phyloP scores from a whole-genome alignment of 2,113 vertebrate species.

The Megaceryle maxima region DNA sequence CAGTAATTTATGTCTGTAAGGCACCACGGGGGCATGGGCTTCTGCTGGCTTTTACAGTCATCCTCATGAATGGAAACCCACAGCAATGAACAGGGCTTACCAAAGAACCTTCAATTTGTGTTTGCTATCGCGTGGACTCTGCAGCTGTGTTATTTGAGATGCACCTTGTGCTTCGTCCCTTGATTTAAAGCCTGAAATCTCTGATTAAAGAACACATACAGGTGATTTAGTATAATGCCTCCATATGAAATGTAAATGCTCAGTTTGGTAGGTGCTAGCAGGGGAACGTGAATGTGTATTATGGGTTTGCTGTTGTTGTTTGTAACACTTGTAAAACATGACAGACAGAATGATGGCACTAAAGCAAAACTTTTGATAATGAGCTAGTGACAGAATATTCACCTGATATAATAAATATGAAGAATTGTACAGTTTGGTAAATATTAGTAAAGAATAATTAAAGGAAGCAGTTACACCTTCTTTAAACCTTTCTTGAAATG shows the following conservation, averaged over 20 bases:
- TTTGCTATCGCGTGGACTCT: neutral
- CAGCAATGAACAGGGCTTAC: neutral
- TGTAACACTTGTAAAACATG: neutral
- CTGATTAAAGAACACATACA: neutral
- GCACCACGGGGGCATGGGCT: neutral
- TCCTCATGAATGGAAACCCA: neutral
- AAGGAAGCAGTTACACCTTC: neutral
- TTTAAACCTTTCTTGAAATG: neutral
- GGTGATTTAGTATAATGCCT: neutral
- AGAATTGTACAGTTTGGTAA: neutral
- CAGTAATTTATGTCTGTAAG: neutral
- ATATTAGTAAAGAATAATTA: slow-evolving; percentile 16
- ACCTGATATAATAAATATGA: neutral
- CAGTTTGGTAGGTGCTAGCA: neutral
- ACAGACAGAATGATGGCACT: neutral
- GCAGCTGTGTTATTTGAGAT: neutral
- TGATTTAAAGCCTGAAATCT: neutral
- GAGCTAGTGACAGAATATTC: neutral
- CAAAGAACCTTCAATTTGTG: neutral
- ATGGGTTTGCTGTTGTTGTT: neutral
- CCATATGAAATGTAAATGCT: neutral
- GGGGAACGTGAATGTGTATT: neutral
- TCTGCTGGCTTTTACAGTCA: neutral
- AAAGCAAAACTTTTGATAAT: neutral
- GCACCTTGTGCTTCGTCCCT: neutral